phyloP scores from a whole-genome alignment of 2,797 vertebrate genomes.

The Apodemus agrarius region DNA sequence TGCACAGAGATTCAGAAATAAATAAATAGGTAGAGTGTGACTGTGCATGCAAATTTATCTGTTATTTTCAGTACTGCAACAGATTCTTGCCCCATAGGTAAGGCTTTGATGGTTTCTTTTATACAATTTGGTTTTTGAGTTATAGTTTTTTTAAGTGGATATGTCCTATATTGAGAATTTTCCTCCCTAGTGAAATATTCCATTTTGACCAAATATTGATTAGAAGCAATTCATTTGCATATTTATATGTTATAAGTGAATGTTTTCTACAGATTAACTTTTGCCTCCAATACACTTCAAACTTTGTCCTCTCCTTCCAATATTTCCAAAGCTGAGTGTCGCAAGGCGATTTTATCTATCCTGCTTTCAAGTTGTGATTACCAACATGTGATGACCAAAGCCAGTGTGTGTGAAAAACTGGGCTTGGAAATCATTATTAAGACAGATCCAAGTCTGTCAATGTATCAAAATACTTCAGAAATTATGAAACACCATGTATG shows the following conservation, averaged over 20 bases:
- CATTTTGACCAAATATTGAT: neutral
- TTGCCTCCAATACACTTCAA: neutral
- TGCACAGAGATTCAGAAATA: neutral
- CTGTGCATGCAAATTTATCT: neutral
- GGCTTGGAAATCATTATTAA: neutral
- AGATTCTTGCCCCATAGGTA: neutral
- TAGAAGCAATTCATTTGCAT: neutral
- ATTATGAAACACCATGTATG: neutral
- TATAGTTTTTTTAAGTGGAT: neutral
- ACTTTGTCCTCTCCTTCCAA: neutral
- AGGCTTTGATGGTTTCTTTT: neutral
- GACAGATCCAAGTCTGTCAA: neutral
- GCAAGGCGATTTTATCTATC: neutral
- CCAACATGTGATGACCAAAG: neutral
- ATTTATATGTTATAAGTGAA: neutral
- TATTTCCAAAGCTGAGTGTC: neutral
- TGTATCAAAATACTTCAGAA: neutral
- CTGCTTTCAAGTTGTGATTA: neutral
- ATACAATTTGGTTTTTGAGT: neutral
- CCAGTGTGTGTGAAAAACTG: accelerated
- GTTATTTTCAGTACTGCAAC: neutral
- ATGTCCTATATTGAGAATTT: neutral
- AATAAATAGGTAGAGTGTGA: neutral
- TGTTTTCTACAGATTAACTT: neutral
- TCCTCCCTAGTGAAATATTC: neutral